phyloP scores from a whole-genome alignment of 2,113 vertebrate genomes.

The Hyla sarda region DNA sequence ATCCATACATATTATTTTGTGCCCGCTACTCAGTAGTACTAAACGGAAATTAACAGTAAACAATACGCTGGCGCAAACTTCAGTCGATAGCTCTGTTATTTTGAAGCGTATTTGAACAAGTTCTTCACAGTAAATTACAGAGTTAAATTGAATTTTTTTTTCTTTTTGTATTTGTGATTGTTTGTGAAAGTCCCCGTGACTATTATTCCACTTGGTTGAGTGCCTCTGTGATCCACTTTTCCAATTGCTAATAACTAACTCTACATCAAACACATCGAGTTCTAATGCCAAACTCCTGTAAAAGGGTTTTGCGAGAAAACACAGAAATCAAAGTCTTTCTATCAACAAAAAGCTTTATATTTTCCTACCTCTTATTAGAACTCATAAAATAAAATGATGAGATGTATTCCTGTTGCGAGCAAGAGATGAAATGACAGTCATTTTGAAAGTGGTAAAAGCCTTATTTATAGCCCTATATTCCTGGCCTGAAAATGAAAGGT shows the following conservation, averaged over 20 bases:
- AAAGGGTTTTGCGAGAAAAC: conserved; percentile 19
- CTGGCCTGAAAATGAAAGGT: conserved; percentile 35
- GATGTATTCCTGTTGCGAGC: conserved; percentile 35
- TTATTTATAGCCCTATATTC: conserved; percentile 28
- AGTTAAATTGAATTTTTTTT: not conserved
- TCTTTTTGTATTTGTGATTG: conserved; percentile 2
- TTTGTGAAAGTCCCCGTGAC: not conserved
- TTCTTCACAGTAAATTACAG: not conserved
- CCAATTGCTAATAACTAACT: conserved; percentile 35
- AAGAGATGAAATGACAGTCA: conserved; percentile 36
- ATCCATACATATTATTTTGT: not conserved
- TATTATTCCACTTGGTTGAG: conserved; percentile 25
- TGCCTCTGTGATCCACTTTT: conserved; percentile 26
- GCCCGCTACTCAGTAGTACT: not conserved
- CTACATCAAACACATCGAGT: not conserved
- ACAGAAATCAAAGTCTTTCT: conserved; percentile 38
- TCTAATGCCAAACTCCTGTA: not conserved
- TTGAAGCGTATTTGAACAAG: not conserved
- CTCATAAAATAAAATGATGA: conserved; percentile 39
- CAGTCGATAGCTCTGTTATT: not conserved
- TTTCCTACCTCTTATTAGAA: conserved; percentile 32
- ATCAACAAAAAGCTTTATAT: conserved; percentile 41
- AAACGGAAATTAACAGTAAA: not conserved
- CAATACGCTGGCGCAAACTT: not conserved
- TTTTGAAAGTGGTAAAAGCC: conserved; percentile 44